Conservation (phyloP, 1,140 invertebrate genomes). For the Oreohelix idahoensis region DNA sequence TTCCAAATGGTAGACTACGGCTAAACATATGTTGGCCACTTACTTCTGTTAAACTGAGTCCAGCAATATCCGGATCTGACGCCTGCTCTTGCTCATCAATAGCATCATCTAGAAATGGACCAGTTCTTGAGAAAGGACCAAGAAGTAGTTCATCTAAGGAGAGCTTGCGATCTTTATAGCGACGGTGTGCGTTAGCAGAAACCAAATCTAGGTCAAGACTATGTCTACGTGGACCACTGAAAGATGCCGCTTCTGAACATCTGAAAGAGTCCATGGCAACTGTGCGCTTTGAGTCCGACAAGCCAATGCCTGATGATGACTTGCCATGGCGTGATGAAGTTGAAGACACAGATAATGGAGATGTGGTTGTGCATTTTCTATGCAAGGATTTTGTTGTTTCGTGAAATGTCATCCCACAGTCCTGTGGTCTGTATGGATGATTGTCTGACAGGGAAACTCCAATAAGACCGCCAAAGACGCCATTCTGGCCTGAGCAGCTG, state of each 20-base stretch:
- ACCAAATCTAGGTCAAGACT: slow-evolving; percentile 23
- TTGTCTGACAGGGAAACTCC: slow-evolving; percentile 10
- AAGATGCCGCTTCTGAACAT: neutral
- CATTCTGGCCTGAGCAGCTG: neutral
- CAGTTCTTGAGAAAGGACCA: neutral
- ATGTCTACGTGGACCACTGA: neutral
- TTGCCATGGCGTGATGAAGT: neutral
- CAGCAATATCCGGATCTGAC: neutral
- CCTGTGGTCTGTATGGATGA: slow-evolving; percentile 15
- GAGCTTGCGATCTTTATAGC: neutral
- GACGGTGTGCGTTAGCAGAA: neutral
- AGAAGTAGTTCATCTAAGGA: slow-evolving; percentile 2
- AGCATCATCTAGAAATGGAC: neutral
- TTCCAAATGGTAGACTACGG: no score
- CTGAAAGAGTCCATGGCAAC: neutral
- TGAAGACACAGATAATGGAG: neutral
- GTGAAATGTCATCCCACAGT: slow-evolving; percentile 17
- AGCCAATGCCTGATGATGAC: neutral
- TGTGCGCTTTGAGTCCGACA: neutral
- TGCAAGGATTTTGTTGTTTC: neutral
- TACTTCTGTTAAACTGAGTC: slow-evolving; percentile 18
- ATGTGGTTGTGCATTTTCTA: neutral
- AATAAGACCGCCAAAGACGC: neutral
- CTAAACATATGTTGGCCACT: neutral
- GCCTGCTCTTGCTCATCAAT: neutral